These are phyloP conservation scores for Pipra filicauda DNA, from an alignment of 2,113 vertebrate species.

Conservation along the genomic window DNA sequence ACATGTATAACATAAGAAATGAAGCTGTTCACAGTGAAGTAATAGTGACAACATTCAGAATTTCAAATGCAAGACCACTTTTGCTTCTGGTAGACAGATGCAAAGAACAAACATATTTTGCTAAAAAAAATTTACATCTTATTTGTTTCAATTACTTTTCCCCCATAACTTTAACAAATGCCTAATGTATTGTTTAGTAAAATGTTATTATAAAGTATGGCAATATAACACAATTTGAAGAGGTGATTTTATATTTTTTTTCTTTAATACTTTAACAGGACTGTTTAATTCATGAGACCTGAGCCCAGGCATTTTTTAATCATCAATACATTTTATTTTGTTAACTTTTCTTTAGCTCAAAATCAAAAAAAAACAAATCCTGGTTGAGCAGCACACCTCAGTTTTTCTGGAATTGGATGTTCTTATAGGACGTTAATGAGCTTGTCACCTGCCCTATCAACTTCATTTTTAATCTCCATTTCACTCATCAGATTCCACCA, in stretches of 20 bases:
- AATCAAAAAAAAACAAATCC: not conserved
- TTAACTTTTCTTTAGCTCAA: not conserved
- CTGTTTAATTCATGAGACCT: not conserved
- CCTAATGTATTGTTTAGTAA: not conserved
- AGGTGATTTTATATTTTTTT: not conserved
- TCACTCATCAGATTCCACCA: not conserved
- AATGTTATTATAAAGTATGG: not conserved
- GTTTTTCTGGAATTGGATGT: not conserved
- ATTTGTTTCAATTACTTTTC: not conserved
- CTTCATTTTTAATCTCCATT: not conserved
- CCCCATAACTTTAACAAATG: too few species aligned
- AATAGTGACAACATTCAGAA: not conserved
- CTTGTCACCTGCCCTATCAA: not conserved
- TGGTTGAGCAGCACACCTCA: not conserved
- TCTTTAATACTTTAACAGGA: not conserved
- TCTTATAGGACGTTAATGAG: not conserved
- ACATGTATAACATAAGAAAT: not conserved
- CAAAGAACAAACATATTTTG: not conserved
- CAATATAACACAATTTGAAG: not conserved
- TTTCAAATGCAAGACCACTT: not conserved
- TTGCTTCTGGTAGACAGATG: not conserved
- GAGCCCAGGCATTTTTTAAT: not conserved
- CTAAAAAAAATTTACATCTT: not conserved
- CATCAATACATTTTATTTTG: fast-evolving
- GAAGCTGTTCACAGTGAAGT: not conserved